phyloP scores from a whole-genome alignment of 2,797 vertebrate genomes.

The Phrynocephalus forsythii region DNA sequence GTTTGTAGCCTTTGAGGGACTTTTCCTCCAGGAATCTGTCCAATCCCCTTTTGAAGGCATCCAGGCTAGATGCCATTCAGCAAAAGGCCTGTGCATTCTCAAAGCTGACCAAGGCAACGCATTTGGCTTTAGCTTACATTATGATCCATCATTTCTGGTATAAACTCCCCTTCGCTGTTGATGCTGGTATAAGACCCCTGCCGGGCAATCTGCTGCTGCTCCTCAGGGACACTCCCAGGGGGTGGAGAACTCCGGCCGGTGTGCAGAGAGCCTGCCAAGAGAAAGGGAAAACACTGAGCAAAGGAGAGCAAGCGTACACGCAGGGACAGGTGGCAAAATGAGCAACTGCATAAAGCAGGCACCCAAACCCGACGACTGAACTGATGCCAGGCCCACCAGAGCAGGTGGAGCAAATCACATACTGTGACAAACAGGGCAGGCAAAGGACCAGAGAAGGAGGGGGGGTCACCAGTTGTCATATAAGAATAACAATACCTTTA shows the following conservation, averaged over 20 bases:
- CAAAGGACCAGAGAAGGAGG: no score
- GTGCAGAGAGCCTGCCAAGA: constrained; percentile 86
- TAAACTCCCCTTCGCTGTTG: constrained; percentile 94
- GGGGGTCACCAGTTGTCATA: no score
- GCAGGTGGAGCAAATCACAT: no score
- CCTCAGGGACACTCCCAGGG: constrained; percentile 90
- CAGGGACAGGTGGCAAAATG: neutral
- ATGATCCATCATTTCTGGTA: constrained; percentile 88
- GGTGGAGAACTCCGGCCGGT: constrained; percentile 90
- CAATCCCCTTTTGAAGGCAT: no score
- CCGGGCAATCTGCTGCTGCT: constrained; percentile 93
- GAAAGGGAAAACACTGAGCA: fast-evolving
- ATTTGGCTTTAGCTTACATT: constrained; percentile 77
- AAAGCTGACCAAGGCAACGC: fast-evolving
- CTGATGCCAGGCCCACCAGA: no score
- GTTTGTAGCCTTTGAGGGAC: no score
- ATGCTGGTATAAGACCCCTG: constrained; percentile 96
- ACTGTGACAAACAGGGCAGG: no score
- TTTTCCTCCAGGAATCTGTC: no score
- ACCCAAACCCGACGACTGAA: no score
- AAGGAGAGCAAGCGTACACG: no score
- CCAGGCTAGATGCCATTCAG: no score
- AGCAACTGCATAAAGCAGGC: fast-evolving
- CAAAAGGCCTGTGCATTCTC: neutral
- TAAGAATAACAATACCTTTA: no score